Base-by-base conservation (phyloP, 2,888 invertebrate genomes). In the Steinernema scapterisci region DNA sequence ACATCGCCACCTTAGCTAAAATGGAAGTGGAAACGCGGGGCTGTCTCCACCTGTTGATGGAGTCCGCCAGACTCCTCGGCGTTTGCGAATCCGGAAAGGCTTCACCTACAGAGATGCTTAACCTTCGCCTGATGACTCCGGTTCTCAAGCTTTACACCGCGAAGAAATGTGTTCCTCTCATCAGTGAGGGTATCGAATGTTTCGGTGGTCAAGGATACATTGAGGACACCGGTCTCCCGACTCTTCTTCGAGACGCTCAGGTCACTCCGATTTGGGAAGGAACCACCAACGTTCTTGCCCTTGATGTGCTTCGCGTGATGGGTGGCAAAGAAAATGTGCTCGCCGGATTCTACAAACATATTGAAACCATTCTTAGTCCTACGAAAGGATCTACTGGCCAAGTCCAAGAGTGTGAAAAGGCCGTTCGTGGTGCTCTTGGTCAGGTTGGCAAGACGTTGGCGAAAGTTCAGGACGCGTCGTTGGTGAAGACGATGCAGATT, bases 131-230 rank as follows among this genome's bases (percentile, higher is more conserved):
- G 16, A 80, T 91, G 74, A 90, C 89, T n/a, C 91, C 91, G 1
- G 81, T 91, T 1, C 82, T 88, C 16, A 91, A 91, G 83, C 86
- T 91, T 21, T 91, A 90, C 85, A 90, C 90, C 31, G 91, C 89
- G 2, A 91, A 91, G 84, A 88, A 89, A 87, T 89, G 89, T 88
- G 87, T 91, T 78, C 82, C 87, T 1, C 88, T 90, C 0, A 84
- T 88, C 11, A 90, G 90, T 25, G 91, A 91, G 84, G 90, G 90
- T 0, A 83, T 89, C 52, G 91, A 91, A 83, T 88, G 89, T 76
- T 91, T 91, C 85, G 91, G 91, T 46, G 91, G 91, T 16, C 90
- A 90, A 84, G 91, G 91, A 19, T 91, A 91, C 84, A 90, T 91
- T 78, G 91, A 91, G 82, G 91, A 91, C 77, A 90, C 91, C 7